These are phyloP conservation scores for Drosophila erecta DNA, from an alignment of 1,140 invertebrate species.

Conservation along the genomic window DNA sequence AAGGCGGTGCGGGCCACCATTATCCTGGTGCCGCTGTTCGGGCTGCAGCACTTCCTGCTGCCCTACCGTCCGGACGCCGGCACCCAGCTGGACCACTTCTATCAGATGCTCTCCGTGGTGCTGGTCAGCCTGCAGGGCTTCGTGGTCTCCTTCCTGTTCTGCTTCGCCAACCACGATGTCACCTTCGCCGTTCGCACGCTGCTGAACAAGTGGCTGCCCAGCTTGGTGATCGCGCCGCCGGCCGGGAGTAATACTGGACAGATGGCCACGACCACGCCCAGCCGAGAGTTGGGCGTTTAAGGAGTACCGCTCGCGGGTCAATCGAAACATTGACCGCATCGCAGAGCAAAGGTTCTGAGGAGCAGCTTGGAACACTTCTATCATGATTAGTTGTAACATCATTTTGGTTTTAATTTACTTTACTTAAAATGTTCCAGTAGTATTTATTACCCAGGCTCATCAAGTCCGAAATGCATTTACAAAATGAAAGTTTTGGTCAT, in stretches of 20 bases:
- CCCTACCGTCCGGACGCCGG: slow-evolving; percentile 90
- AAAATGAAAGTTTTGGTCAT: too few relatives aligned
- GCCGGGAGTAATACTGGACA: slow-evolving; percentile 80
- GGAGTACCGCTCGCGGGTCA: slow-evolving; percentile 1
- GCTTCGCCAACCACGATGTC: slow-evolving; percentile 96
- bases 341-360: slow-evolving; percentile 45
- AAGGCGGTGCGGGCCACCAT: slow-evolving; percentile 89
- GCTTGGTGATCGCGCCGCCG: slow-evolving; percentile 66
- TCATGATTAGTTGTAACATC: too few relatives aligned
- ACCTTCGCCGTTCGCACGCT: slow-evolving; percentile 84
- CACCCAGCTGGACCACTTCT: slow-evolving; percentile 88
- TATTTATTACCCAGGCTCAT: too few relatives aligned
- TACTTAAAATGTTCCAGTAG: too few relatives aligned
- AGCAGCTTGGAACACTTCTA: too few relatives aligned
- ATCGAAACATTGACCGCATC: slow-evolving; percentile 14
- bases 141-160: slow-evolving; percentile 93
- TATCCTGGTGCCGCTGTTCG: slow-evolving; percentile 90
- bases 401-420: too few relatives aligned
- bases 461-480: too few relatives aligned
- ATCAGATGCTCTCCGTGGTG: slow-evolving; percentile 91
- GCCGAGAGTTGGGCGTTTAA: slow-evolving; percentile 82
- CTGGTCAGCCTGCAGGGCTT: slow-evolving; percentile 94
- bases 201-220: slow-evolving; percentile 78
- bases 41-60: slow-evolving; percentile 92
- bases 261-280: slow-evolving; percentile 82